Evolutionary conservation across 2,113 vertebrate genomes (phyloP).

Genomic region (Cebidichthys violaceus): DNA sequence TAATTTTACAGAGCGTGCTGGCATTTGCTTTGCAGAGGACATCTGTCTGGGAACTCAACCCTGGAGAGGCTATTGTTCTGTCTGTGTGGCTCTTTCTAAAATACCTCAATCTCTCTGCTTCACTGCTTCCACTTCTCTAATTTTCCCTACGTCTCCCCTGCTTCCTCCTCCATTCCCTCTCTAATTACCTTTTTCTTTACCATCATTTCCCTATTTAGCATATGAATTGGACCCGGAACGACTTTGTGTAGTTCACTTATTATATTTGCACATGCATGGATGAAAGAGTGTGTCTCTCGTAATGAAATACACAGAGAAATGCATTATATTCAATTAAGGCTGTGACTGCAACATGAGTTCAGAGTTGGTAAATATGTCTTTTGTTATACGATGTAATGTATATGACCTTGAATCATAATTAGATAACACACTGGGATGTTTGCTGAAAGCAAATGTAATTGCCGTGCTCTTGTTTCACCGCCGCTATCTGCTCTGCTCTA

Average conservation of each 20-base stretch:
- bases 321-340: slow-evolving; percentile 58
- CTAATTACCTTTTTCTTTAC: slow-evolving; percentile 67
- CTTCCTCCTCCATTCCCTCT: slow-evolving; percentile 40
- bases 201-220: slow-evolving; percentile 66
- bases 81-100: slow-evolving; percentile 23
- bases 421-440: slow-evolving; percentile 24
- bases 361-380: slow-evolving; percentile 54
- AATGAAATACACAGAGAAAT: slow-evolving; percentile 44
- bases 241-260: slow-evolving; percentile 47
- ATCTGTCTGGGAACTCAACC: slow-evolving; percentile 53
- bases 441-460: slow-evolving; percentile 34
- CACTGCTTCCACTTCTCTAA: slow-evolving; percentile 58
- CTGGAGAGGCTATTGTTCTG: slow-evolving; percentile 40
- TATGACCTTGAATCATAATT: slow-evolving; percentile 55
- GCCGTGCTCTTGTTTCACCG: background rate
- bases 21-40: slow-evolving; percentile 55
- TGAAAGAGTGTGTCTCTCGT: slow-evolving; percentile 24
- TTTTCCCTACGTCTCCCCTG: slow-evolving; percentile 46
- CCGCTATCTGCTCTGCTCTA: background rate
- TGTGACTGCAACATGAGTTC: slow-evolving; percentile 34
- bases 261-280: slow-evolving; percentile 44
- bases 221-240: slow-evolving; percentile 58
- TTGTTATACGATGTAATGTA: slow-evolving; percentile 30
- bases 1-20: slow-evolving; percentile 34
- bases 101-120: slow-evolving; percentile 45